These are phyloP conservation scores for Theodoxus fluviatilis DNA, from an alignment of 2,888 invertebrate species.

Conservation along the genomic window DNA sequence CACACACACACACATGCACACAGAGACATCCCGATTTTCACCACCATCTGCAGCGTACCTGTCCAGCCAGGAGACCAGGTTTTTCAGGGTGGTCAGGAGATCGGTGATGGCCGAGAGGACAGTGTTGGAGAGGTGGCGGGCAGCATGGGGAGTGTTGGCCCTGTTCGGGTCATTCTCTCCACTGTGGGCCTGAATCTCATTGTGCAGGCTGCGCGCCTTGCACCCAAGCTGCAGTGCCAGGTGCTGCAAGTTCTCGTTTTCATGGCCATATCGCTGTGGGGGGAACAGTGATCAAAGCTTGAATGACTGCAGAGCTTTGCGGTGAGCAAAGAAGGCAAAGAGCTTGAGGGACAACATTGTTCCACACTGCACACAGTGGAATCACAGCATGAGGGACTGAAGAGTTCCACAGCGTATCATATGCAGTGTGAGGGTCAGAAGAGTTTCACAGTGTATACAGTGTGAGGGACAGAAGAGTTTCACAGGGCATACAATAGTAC, in stretches of 20 bases:
- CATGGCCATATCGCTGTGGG: constrained; percentile 85
- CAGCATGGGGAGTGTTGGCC: constrained; percentile 43
- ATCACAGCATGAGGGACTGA: too few species aligned
- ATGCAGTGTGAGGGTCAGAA: too few species aligned
- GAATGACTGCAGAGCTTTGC: too few species aligned
- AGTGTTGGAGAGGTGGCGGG: constrained; percentile 41
- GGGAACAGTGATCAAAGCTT: constrained; percentile 35
- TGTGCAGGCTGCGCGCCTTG: constrained; percentile 79
- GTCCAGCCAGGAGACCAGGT: constrained; percentile 89
- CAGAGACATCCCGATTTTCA: too few species aligned
- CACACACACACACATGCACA: too few species aligned
- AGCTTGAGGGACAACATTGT: too few species aligned
- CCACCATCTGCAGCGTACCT: constrained; percentile 68
- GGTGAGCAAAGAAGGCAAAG: too few species aligned
- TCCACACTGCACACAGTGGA: too few species aligned
- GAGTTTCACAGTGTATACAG: too few species aligned
- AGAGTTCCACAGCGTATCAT: too few species aligned
- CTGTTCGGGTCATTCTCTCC: constrained; percentile 68
- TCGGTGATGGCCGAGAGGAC: constrained; percentile 84
- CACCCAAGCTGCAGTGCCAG: constrained; percentile 85
- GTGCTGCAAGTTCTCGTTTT: constrained; percentile 89
- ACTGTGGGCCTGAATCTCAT: constrained; percentile 70
- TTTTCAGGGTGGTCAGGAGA: constrained; percentile 83
- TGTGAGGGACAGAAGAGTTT: too few species aligned
- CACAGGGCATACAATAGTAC: too few species aligned